phyloP scores from a whole-genome alignment of 2,113 vertebrate species.

The Rynchops niger region DNA sequence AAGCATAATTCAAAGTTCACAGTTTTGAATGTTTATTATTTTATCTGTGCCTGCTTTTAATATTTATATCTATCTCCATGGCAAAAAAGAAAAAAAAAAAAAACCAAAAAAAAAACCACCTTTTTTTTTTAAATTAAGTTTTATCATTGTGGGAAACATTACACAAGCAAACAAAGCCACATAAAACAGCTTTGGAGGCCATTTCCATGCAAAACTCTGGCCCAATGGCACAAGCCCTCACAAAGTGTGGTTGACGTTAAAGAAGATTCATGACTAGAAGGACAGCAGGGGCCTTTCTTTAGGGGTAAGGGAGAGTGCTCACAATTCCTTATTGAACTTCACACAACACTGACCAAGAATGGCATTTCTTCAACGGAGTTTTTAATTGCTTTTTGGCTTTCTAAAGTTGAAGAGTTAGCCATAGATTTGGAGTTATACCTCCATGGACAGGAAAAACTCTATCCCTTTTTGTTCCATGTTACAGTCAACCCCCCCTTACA shows the following conservation, averaged over 20 bases:
- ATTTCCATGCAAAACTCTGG: not conserved
- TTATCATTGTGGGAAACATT: not conserved
- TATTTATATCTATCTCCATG: not conserved
- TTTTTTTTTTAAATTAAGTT: not conserved
- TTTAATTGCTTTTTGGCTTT: not conserved
- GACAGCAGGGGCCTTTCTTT: not conserved
- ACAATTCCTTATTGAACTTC: not conserved
- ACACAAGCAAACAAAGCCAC: not conserved
- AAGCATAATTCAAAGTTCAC: not conserved
- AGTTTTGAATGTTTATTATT: not conserved
- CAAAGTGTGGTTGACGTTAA: not conserved
- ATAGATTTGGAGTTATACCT: not conserved
- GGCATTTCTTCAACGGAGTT: not conserved
- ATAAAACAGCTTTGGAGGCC: not conserved
- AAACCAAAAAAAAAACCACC: too few relatives aligned
- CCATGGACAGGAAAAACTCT: not conserved
- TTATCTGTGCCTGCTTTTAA: not conserved
- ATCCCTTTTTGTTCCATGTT: not conserved
- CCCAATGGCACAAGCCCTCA: not conserved
- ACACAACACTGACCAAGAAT: not conserved
- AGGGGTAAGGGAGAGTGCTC: not conserved
- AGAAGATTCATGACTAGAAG: not conserved
- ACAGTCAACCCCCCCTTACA: not conserved
- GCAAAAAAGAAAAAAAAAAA: not conserved
- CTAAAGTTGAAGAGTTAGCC: not conserved